Evolutionary conservation across 1,140 invertebrate genomes (phyloP).

Genomic region (Steinernema khuongi): DNA sequence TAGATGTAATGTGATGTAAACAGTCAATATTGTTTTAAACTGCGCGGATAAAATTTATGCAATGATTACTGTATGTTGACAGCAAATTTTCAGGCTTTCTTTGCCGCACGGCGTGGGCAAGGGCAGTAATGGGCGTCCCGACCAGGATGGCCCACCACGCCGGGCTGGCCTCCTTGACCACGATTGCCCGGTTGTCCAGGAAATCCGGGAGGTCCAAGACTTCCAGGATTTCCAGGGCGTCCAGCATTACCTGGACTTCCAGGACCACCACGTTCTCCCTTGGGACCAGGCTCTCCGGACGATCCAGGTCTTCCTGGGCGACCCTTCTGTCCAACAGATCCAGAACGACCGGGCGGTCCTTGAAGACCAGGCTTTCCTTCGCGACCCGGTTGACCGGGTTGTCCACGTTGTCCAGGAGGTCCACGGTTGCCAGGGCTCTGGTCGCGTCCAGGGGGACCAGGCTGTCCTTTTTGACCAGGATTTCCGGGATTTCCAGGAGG

Average conservation of each 20-base stretch:
- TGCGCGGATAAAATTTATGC: not conserved
- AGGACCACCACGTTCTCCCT: not conserved
- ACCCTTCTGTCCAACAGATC: conserved; percentile 19
- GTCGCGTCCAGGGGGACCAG: conserved; percentile 19
- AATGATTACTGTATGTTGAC: not conserved
- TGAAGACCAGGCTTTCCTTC: conserved; percentile 15
- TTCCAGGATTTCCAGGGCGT: not conserved
- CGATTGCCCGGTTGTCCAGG: not conserved
- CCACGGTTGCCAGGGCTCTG: conserved; percentile 11
- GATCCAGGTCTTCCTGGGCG: conserved; percentile 15
- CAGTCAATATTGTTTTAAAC: not conserved
- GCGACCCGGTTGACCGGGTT: conserved; percentile 11
- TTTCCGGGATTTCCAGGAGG: conserved; percentile 23
- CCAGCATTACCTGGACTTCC: not conserved
- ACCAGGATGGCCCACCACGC: not conserved
- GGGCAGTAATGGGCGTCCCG: not conserved
- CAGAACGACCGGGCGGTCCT: conserved; percentile 19
- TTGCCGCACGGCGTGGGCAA: not conserved
- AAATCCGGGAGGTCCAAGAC: conserved; percentile 1
- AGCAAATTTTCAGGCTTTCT: not conserved
- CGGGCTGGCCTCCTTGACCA: not conserved
- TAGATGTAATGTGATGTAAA: not conserved
- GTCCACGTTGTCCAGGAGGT: conserved; percentile 19
- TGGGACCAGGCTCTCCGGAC: conserved; percentile 2
- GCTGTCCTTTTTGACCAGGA: conserved; percentile 16